A percentile compares a stretch with the other conserved stretches of the same genome.
Evolutionary conservation across 2,113 vertebrate genomes (phyloP).

Genomic region (Leptobrachium leishanense): DNA sequence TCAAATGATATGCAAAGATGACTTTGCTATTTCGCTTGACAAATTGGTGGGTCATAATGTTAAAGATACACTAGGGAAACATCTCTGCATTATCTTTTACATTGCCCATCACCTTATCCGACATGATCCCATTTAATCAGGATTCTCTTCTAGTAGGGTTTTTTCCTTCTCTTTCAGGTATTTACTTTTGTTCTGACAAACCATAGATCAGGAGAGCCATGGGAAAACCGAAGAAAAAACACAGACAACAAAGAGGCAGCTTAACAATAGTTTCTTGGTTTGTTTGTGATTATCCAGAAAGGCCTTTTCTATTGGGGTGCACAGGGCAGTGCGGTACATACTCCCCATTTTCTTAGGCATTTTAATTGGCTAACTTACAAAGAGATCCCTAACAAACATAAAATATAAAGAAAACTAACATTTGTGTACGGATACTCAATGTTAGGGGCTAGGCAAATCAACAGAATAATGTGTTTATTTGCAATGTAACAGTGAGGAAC

Average conservation of each 20-base stretch:
- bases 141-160: slow-evolving; percentile 46
- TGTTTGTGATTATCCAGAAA: no score
- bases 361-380: no score
- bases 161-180: slow-evolving; percentile 11
- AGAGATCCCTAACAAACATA: no score
- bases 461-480: no score
- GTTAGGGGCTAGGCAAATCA: no score
- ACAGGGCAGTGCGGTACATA: no score
- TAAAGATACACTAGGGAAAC: slow-evolving; percentile 60
- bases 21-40: slow-evolving; percentile 59
- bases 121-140: slow-evolving; percentile 54
- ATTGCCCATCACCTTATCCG: slow-evolving; percentile 59
- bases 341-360: no score
- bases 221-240: slow-evolving; percentile 40
- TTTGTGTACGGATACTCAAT: no score
- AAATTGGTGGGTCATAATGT: slow-evolving; percentile 67
- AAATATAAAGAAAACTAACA: no score
- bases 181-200: slow-evolving; percentile 47
- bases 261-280: no score
- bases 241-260: background rate
- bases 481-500: no score
- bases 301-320: no score
- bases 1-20: slow-evolving; percentile 64
- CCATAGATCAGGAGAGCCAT: slow-evolving; percentile 50
- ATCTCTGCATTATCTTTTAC: slow-evolving; percentile 56